Base-by-base conservation (phyloP, 1,140 invertebrate species). In the Drosophila rufa region DNA sequence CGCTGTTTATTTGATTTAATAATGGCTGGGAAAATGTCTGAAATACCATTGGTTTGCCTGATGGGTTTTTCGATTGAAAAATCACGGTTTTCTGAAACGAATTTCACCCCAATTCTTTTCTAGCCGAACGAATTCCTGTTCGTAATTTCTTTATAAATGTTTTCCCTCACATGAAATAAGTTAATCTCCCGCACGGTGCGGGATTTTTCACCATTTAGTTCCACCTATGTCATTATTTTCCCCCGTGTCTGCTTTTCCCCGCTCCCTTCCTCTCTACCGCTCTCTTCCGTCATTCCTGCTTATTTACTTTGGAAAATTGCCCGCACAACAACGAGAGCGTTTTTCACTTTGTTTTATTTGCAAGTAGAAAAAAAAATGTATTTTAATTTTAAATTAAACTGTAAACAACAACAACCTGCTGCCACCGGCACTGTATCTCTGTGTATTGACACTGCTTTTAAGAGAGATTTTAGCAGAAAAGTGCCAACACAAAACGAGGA, bases 341-440 rank as follows among this genome's bases (percentile, higher is more conserved):
- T 42, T 76, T 71, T 64, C 48, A 57, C 64, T 74, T 78, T 60
- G 57, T 73, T 73, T 75, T 75, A 75, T 64, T 75, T 75, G 70
- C 36, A 5, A 46, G 51, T 25, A 38, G 15, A 14, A 57, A 58
- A 56, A 53, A 69, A 77, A 80, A 66, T 82, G 42, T 78, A 70
- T 87, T 87, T 89, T 66, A 87, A 87, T 83, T 87, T 86, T 55
- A 87, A 86, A 86, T 87, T 76, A 74, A 87, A 79, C 53, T 64
- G 79, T 82, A 75, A 86, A 76, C 82, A 86, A 83, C 66, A 53
- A 70, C 48, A 69, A 76, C 55, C 64, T 69, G 82, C 68, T 46
- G 48, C 51, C 33, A 9, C 19, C 43, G 57, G 75, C 46, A 19
- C 17, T 46, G 45, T 46, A 46, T 48, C 40, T 46, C 25, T 66